These are phyloP conservation scores for Galerucella nymphaeae DNA, from an alignment of 2,888 invertebrate species.

Conservation along the genomic window DNA sequence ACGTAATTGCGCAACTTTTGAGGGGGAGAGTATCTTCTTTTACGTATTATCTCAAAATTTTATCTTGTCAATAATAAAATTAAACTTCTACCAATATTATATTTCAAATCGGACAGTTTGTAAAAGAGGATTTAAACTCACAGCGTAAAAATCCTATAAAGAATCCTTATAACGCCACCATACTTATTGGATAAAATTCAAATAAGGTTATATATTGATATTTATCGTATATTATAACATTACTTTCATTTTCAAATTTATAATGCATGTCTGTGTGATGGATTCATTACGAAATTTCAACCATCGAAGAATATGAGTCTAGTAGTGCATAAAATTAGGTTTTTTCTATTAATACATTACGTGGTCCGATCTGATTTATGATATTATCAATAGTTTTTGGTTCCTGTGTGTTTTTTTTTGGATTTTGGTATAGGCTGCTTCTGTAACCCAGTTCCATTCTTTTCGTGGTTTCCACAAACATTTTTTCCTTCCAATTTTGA, in stretches of 20 bases:
- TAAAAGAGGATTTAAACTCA: background rate
- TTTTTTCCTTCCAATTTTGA: too few species aligned
- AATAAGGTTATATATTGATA: background rate
- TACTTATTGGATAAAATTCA: background rate
- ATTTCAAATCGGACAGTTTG: background rate
- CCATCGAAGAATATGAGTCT: background rate
- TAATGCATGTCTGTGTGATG: background rate
- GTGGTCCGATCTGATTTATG: background rate
- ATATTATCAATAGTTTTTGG: background rate
- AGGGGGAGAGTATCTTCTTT: too few species aligned
- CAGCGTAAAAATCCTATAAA: background rate
- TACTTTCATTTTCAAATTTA: conserved; percentile 18
- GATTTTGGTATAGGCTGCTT: background rate
- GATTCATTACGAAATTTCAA: conserved; percentile 1
- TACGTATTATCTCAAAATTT: too few species aligned
- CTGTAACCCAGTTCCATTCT: too few species aligned
- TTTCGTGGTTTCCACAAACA: too few species aligned
- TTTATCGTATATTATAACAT: background rate
- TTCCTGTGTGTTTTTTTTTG: background rate
- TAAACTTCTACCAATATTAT: background rate
- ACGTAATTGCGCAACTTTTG: too few species aligned
- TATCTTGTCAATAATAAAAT: too few species aligned
- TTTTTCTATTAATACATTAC: background rate
- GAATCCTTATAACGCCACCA: conserved; percentile 1
- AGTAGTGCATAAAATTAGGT: conserved; percentile 1